A percentile compares a stretch with the other conserved stretches of the same genome.
Conservation (phyloP, 2,797 vertebrate species). For the Rhabdophis nuchalis region DNA sequence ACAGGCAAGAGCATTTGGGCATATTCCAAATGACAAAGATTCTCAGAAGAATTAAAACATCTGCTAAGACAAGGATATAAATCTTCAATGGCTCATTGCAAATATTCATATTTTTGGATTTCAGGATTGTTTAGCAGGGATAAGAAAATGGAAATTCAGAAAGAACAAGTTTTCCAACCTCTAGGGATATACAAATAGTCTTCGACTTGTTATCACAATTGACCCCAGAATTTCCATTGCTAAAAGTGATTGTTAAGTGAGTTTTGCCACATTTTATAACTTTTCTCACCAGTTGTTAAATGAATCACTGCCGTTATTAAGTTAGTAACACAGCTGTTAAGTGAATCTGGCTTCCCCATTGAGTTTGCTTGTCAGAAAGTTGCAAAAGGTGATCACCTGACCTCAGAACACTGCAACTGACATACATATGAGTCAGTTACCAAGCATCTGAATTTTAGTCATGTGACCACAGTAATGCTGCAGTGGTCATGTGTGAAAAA, state of each 20-base stretch:
- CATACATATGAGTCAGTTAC: not conserved
- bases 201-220: not conserved
- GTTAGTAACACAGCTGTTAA: not conserved
- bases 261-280: not conserved
- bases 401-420: not conserved
- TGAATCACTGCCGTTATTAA: not conserved
- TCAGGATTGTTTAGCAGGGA: conserved; percentile 8
- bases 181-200: not conserved
- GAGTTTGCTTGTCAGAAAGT: not conserved
- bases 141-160: not conserved
- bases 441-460: not conserved
- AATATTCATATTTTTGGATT: not conserved
- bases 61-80: not conserved
- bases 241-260: not conserved
- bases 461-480: not conserved
- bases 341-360: not conserved
- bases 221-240: not conserved
- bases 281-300: not conserved
- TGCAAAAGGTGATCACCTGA: not conserved
- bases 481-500: not conserved
- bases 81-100: not conserved
- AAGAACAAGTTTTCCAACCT: not conserved
- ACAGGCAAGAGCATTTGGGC: not conserved
- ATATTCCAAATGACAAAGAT: not conserved
- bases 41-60: conserved; percentile 10